A percentile compares a stretch with the other conserved stretches of the same genome.
These are phyloP conservation scores for Dendrophyllia cribrosa DNA, from an alignment of 64 coral and sea anemone genomes.

Conservation along the genomic window DNA sequence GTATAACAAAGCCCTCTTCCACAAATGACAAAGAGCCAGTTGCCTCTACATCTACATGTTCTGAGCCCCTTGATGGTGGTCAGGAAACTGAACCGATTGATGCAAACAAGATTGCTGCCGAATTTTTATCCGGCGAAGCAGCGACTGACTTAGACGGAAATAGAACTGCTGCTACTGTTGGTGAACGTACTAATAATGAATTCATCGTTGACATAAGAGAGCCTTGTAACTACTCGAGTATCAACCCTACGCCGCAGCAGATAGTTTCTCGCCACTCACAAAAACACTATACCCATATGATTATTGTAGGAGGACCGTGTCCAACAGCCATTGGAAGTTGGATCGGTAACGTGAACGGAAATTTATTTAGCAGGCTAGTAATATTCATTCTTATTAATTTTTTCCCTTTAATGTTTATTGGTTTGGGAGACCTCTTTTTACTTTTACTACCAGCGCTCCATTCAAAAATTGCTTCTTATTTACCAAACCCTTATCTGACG, in stretches of 20 bases:
- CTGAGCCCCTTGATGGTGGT: no score
- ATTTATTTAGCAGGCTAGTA: no score
- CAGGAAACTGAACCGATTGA: no score
- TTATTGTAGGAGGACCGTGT: background rate
- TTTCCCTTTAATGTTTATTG: background rate
- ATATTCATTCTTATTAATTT: background rate
- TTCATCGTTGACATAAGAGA: background rate
- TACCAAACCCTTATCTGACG: background rate
- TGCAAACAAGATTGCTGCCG: no score
- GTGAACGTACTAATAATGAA: no score
- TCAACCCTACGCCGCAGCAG: background rate
- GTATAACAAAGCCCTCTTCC: no score
- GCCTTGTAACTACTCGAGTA: no score
- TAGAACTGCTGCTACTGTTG: no score
- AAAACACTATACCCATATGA: background rate
- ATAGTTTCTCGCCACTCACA: background rate
- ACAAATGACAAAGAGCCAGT: no score
- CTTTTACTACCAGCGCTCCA: background rate
- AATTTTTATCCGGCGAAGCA: no score
- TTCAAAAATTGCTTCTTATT: background rate
- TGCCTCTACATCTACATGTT: no score
- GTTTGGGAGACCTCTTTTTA: background rate
- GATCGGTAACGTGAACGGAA: background rate
- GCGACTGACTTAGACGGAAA: no score
- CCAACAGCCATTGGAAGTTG: background rate